Base-by-base conservation (phyloP, 2,888 invertebrate species). In the Diplolepis rosae region DNA sequence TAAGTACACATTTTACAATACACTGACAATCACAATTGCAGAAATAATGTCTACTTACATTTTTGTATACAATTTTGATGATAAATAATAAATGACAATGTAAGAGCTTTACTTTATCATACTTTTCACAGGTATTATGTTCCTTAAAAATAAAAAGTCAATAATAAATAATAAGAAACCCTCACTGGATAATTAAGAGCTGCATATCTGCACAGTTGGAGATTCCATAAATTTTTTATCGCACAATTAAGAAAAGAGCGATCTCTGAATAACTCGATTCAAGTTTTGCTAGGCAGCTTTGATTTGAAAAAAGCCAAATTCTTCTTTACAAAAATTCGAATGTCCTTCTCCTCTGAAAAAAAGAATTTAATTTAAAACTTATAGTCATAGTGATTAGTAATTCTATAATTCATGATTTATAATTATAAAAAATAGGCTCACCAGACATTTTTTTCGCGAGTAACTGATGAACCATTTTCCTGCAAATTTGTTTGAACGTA, bases 291-390 rank as follows among this genome's bases (percentile, higher is more conserved):
- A 2, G 32, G 13, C 22, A 39, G 13, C 15, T 61, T 61, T 24
- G 39, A 42, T 39, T 61, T 61, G 9, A 50, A 50, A 66, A 39
- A 68, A 24, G 42, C 67, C 70, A 76, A 74, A 91, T 87, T 80
- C 91, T 92, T 65, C 85, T n/a, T 70, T 32, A 93, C 89, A 80
- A 92, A 90, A 79, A 91, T 85, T 80, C 91, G 91, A 74, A 93
- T 92, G 74, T 92, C 91, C 48, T 90, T 90, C 87, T 92, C 92
- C 88, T 92, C 93, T 93, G 90, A 71, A 90, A 92, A 89, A 75
- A 4, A 35, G 22, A 48, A 48, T 48, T 48, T 77, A 79, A 82
- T n/a, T n/a, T n/a, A n/a, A n/a, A n/a, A n/a, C n/a, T n/a, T n/a
- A n/a, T n/a, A n/a, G n/a, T n/a, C n/a, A n/a, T n/a, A n/a, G n/a